Percentiles rank a stretch among this genome's conserved stretches.
Conservation (phyloP, 1,140 invertebrate genomes). For the Melitaea cinxia region DNA sequence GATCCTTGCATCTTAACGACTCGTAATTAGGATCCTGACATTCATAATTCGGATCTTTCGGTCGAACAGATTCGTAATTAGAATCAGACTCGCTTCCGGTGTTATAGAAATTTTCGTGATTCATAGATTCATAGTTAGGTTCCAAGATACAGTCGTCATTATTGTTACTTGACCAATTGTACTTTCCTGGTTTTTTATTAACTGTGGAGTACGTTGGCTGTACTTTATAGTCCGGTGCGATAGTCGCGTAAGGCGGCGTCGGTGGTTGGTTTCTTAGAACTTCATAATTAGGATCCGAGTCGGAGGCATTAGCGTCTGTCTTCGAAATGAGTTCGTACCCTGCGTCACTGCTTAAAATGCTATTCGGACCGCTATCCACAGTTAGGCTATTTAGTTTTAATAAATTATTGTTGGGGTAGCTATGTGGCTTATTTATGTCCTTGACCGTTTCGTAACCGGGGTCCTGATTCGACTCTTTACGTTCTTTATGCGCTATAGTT, state of each 20-base stretch:
- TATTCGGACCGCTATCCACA: slow-evolving; percentile 81
- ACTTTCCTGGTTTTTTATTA: slow-evolving; percentile 76
- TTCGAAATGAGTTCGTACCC: slow-evolving; percentile 84
- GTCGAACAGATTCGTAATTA: slow-evolving; percentile 87
- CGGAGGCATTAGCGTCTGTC: slow-evolving; percentile 81
- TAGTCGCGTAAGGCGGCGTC: slow-evolving; percentile 77
- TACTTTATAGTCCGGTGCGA: slow-evolving; percentile 70
- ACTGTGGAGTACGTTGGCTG: slow-evolving; percentile 82
- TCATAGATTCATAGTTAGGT: slow-evolving; percentile 88
- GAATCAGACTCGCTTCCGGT: slow-evolving; percentile 88
- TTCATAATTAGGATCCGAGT: slow-evolving; percentile 88
- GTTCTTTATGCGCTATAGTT: slow-evolving; percentile 74
- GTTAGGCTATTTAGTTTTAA: slow-evolving; percentile 63
- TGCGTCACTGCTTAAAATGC: slow-evolving; percentile 83
- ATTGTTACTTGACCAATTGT: slow-evolving; percentile 68
- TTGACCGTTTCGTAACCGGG: slow-evolving; percentile 85
- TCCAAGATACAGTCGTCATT: slow-evolving; percentile 68
- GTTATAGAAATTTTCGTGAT: slow-evolving; percentile 83
- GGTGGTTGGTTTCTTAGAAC: slow-evolving; percentile 83
- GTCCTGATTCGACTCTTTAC: slow-evolving; percentile 75
- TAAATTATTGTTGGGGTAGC: slow-evolving; percentile 54
- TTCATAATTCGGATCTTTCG: slow-evolving; percentile 78
- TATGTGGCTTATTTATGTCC: slow-evolving; percentile 61
- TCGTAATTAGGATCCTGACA: slow-evolving; percentile 73
- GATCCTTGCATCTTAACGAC: slow-evolving; percentile 80